These are phyloP conservation scores for Aleadryas rufinucha DNA, from an alignment of 2,113 vertebrate species.

Conservation along the genomic window DNA sequence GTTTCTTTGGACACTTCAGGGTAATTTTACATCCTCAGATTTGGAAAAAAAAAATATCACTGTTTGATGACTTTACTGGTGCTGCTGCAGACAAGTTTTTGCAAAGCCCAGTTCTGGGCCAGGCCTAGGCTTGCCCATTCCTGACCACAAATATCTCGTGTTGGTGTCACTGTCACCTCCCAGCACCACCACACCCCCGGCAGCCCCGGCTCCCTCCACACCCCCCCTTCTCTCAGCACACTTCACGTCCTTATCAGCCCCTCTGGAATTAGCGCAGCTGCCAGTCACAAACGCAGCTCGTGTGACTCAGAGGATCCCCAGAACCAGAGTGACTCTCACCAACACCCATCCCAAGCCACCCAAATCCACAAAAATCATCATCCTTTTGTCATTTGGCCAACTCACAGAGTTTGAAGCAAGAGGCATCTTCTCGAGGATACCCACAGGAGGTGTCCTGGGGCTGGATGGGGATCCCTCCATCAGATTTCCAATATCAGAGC, in stretches of 20 bases:
- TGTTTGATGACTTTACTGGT: background rate
- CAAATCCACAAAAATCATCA: background rate
- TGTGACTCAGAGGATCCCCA: background rate
- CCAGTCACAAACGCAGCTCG: background rate
- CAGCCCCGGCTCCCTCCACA: background rate
- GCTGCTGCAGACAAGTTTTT: background rate
- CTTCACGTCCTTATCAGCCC: background rate
- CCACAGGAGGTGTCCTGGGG: background rate
- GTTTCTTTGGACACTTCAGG: accelerated
- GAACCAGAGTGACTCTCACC: background rate
- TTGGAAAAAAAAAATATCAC: background rate
- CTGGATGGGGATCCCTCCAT: background rate
- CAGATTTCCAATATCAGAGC: background rate
- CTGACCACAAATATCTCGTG: background rate
- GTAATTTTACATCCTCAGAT: background rate
- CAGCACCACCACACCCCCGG: background rate
- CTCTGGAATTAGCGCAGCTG: background rate
- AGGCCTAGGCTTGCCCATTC: background rate
- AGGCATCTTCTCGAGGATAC: background rate
- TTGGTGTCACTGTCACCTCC: background rate
- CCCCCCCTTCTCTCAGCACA: background rate
- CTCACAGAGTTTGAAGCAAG: background rate
- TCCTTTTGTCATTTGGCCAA: background rate
- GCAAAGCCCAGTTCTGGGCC: background rate
- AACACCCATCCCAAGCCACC: background rate